Evolutionary conservation across 2,888 invertebrate genomes (phyloP), one percentile per base, ranked within the genome.

Genomic region (Hesperia comma): DNA sequence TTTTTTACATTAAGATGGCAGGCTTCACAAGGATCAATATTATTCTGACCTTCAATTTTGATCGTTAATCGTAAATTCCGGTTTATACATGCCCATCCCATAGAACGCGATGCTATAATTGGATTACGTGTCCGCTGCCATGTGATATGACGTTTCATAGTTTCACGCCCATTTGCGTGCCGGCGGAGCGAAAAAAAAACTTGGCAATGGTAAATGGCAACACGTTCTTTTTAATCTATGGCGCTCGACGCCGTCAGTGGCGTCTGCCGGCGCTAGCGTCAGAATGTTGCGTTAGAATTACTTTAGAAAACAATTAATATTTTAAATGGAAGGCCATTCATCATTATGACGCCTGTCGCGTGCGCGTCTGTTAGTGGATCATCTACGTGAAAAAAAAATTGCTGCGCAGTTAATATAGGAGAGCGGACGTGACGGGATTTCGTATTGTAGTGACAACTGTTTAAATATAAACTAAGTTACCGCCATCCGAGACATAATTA

Each of bases 181-280:
- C 72, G 77, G 70, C 69, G 73, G 79, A 75, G 74, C 79, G 80
- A 84, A 85, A 86, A 86, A 86, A 84, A 88, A 86, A 83, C 82
- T 91, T 91, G 92, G 90, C 91, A 90, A 70, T 75, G 74, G 69
- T 69, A 70, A 78, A 75, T 76, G 49, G 40, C 17, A 21, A 53
- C 49, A 57, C 72, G 74, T 79, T 82, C 78, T 78, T 83, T 85
- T 80, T 81, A 78, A 77, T 74, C 77, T 75, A 79, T 81, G 85
- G 86, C 88, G 86, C 86, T 84, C 77, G 8, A 57, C 72, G 32
- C 72, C 73, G 79, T 74, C 79, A 78, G 79, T 83, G 83, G 84
- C 75, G 75, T 75, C 71, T 73, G 68, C 67, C 71, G 76, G 75
- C 75, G 77, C 74, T 72, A 71, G 56, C 68, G 66, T 49, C 61